Percentiles rank a stretch among this genome's conserved stretches.
Evolutionary conservation across 2,113 vertebrate genomes (phyloP).

Genomic region (Elgaria multicarinata): DNA sequence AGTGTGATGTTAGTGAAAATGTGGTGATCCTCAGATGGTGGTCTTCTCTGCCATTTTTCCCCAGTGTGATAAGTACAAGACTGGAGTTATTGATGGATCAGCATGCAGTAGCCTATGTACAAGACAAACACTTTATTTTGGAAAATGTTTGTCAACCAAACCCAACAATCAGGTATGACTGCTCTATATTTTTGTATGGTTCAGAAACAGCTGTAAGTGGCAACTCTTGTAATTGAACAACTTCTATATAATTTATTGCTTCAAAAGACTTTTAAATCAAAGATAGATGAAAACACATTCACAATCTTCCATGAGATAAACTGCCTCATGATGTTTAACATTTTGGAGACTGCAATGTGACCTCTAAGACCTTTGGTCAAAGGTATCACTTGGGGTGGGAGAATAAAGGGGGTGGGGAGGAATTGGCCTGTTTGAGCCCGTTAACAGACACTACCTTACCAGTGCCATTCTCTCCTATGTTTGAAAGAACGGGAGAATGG

Average conservation of each 20-base stretch:
- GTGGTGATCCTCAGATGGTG: not conserved
- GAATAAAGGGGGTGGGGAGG: not conserved
- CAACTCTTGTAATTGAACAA: not conserved
- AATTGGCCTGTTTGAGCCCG: not conserved
- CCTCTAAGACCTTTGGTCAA: not conserved
- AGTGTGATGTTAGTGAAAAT: not conserved
- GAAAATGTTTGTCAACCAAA: slow-evolving; percentile 92
- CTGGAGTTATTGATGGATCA: slow-evolving; percentile 93
- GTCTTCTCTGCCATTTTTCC: slow-evolving; percentile 35
- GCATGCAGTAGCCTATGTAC: slow-evolving; percentile 96
- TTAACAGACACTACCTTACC: not conserved
- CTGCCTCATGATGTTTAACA: not conserved
- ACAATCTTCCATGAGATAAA: not conserved
- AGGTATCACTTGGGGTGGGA: not conserved
- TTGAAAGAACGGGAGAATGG: not conserved
- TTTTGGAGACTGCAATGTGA: not conserved
- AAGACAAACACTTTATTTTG: slow-evolving; percentile 92
- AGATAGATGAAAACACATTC: not conserved
- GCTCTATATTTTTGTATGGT: not conserved
- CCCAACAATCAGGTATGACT: slow-evolving; percentile 89
- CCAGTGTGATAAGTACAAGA: slow-evolving; percentile 96
- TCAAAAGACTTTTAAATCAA: not conserved
- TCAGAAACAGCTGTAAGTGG: not conserved
- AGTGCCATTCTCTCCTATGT: not conserved
- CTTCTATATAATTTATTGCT: not conserved